These are phyloP conservation scores for Sterrhoptilus dennistouni DNA, from an alignment of 2,113 vertebrate genomes.

Conservation along the genomic window DNA sequence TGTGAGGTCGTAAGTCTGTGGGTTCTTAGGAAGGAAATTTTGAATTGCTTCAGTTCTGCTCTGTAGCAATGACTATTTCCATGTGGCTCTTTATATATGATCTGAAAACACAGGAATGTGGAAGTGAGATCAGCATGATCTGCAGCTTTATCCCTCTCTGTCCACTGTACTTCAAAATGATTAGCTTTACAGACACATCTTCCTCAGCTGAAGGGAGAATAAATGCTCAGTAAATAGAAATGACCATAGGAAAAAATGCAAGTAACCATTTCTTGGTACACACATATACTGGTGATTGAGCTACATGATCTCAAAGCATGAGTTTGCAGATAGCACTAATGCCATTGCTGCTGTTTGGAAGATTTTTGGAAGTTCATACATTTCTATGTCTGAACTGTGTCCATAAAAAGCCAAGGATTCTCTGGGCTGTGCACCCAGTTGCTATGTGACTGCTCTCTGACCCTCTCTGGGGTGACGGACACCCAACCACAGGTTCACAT, in stretches of 20 bases:
- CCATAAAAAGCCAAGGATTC: rapidly evolving
- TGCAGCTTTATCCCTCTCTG: not conserved
- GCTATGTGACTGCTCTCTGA: not conserved
- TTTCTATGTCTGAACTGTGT: rapidly evolving
- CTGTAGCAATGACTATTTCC: not conserved
- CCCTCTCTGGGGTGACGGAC: not conserved
- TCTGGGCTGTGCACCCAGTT: rapidly evolving
- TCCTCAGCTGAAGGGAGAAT: not conserved
- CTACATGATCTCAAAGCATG: not conserved
- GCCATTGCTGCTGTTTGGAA: not conserved
- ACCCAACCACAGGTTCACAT: rapidly evolving
- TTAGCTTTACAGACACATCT: not conserved
- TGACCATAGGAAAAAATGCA: rapidly evolving
- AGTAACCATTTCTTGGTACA: not conserved
- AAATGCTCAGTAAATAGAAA: not conserved
- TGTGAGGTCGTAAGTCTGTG: not conserved
- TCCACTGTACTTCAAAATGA: not conserved
- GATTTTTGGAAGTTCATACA: too few relatives aligned
- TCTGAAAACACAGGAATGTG: not conserved
- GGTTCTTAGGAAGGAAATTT: not conserved
- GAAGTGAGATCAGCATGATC: not conserved
- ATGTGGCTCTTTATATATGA: not conserved
- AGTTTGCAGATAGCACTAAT: not conserved
- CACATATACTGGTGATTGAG: not conserved
- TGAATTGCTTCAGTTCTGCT: not conserved